Percentiles rank a stretch among this genome's conserved stretches.
phyloP scores from a whole-genome alignment of 2,888 invertebrate genomes.

The Heliconius hortense region DNA sequence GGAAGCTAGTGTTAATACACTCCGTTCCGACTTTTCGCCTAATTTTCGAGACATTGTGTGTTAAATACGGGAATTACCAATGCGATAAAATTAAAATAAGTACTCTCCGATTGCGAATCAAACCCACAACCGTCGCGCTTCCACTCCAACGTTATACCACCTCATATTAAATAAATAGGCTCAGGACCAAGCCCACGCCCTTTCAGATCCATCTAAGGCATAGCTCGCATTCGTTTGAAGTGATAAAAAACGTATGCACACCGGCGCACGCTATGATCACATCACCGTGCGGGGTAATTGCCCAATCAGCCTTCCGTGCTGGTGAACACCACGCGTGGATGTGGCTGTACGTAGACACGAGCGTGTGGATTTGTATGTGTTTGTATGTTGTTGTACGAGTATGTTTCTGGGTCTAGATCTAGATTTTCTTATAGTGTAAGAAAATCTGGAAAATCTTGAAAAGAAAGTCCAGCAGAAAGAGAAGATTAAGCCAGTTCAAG shows the following conservation, averaged over 20 bases:
- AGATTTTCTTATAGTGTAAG: not conserved
- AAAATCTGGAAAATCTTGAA: not conserved
- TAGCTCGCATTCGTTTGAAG: conserved; percentile 37
- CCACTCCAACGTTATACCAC: not conserved
- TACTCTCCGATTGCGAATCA: not conserved
- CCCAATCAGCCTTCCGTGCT: conserved; percentile 58
- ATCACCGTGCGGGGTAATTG: conserved; percentile 59
- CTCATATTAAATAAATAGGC: not conserved
- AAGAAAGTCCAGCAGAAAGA: not conserved
- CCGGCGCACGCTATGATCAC: conserved; percentile 53
- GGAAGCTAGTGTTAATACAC: no score
- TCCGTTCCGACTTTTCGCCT: not conserved
- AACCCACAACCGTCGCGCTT: not conserved
- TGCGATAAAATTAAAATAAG: no score
- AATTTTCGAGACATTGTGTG: not conserved
- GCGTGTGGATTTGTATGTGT: not conserved
- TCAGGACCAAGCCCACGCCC: conserved; percentile 7
- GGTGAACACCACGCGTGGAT: conserved; percentile 28
- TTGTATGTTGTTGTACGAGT: not conserved
- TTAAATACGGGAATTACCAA: not conserved
- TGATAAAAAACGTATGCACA: conserved; percentile 38
- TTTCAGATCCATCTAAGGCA: conserved; percentile 30
- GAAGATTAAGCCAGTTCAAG: no score
- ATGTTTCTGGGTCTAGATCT: not conserved
- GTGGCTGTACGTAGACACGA: conserved; percentile 34